Percentiles rank a stretch among this genome's conserved stretches.
phyloP scores from a whole-genome alignment of 2,888 invertebrate species.

The Anarsia innoxiella region DNA sequence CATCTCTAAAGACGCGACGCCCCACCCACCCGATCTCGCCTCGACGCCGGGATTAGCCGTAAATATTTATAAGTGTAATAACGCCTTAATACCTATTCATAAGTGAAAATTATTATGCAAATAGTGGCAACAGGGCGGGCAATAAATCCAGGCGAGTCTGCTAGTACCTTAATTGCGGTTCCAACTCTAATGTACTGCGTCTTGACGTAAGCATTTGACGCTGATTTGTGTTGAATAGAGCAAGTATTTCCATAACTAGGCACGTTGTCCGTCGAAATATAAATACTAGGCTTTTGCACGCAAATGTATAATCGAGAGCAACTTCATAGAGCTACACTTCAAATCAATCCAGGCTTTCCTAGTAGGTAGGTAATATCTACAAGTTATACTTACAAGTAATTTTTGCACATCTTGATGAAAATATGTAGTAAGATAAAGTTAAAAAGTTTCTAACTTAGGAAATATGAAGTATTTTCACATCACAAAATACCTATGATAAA shows the following conservation, averaged over 20 bases:
- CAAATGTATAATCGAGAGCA: constrained; percentile 6
- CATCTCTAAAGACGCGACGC: constrained; percentile 34
- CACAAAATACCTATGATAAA: too few species aligned
- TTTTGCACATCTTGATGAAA: too few species aligned
- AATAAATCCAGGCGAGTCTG: constrained; percentile 48
- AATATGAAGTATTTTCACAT: too few species aligned
- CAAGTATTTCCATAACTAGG: constrained; percentile 31
- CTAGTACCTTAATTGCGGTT: constrained; percentile 49
- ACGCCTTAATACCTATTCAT: constrained; percentile 71
- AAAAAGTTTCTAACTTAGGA: too few species aligned
- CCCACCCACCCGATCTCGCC: constrained; percentile 44
- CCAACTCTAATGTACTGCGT: constrained; percentile 23
- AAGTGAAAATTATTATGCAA: constrained; percentile 75
- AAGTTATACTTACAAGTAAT: too few species aligned
- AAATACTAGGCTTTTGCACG: constrained; percentile 3
- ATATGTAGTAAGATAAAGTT: too few species aligned
- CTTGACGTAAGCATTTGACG: constrained; percentile 28
- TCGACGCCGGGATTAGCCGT: constrained; percentile 38
- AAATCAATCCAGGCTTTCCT: too few species aligned
- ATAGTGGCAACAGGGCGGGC: constrained; percentile 60
- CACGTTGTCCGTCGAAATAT: constrained; percentile 5
- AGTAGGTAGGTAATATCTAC: too few species aligned
- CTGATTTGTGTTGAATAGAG: constrained; percentile 33
- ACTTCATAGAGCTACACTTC: too few species aligned
- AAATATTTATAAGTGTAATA: constrained; percentile 72